Evolutionary conservation across 37 sponge, comb jelly and placozoan genomes (phyloP).

Genomic region (Chondrilla cf. caribensis): DNA sequence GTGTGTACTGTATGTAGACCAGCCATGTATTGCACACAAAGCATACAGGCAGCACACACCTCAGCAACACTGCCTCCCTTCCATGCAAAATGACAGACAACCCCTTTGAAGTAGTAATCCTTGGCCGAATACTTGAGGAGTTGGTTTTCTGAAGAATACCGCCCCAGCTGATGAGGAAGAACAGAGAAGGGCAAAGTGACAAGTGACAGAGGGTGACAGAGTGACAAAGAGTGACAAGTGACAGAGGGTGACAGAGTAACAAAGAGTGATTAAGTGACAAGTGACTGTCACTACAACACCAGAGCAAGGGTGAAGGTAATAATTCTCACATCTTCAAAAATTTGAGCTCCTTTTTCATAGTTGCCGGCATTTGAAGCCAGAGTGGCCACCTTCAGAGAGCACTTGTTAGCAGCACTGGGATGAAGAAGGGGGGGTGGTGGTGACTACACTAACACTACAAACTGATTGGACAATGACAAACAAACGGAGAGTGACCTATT

Average conservation of each 20-base stretch:
- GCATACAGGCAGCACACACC: neutral
- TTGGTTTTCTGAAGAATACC: slow-evolving; percentile 61
- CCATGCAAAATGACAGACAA: slow-evolving; percentile 64
- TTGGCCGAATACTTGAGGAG: slow-evolving; percentile 90
- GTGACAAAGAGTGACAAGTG: neutral
- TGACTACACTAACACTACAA: neutral
- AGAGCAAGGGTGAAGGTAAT: neutral
- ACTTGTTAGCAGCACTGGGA: slow-evolving; percentile 93
- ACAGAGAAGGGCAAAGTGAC: neutral
- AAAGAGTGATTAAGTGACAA: neutral
- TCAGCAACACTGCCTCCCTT: neutral
- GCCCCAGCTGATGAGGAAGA: slow-evolving; percentile 48
- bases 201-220: neutral
- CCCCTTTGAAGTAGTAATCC: slow-evolving; percentile 93
- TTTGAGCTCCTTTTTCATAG: slow-evolving; percentile 73
- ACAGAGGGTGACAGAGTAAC: neutral
- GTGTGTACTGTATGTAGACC: no score
- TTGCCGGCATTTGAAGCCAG: slow-evolving; percentile 65
- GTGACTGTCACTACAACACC: neutral
- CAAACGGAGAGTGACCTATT: neutral
- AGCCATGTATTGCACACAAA: slow-evolving; percentile 29
- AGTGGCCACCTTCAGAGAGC: slow-evolving; percentile 79
- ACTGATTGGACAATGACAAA: neutral
- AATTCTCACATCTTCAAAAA: slow-evolving; percentile 88
- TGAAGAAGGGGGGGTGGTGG: neutral